Evolutionary conservation across 2,113 vertebrate genomes (phyloP).

Genomic region (Thunnus maccoyii): DNA sequence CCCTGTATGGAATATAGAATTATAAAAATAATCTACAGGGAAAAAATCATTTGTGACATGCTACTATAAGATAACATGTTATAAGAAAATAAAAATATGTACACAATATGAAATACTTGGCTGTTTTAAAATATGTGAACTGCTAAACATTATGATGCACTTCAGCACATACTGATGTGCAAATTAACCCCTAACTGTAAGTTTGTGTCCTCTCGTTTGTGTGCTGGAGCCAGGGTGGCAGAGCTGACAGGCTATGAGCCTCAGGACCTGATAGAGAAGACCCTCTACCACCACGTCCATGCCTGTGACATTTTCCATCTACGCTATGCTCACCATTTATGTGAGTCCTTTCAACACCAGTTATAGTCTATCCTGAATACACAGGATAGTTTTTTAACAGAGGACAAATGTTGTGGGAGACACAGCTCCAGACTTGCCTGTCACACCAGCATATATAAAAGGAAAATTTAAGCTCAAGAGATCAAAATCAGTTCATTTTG

Average conservation of each 20-base stretch:
- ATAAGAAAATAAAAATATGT: too few species aligned
- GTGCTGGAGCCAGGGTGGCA: slow-evolving; percentile 87
- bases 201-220: slow-evolving; percentile 8
- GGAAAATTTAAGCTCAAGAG: too few species aligned
- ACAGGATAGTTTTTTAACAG: too few species aligned
- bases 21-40: neutral
- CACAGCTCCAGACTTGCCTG: too few species aligned
- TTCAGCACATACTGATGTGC: neutral
- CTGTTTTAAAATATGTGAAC: slow-evolving; percentile 1
- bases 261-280: slow-evolving; percentile 97
- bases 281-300: slow-evolving; percentile 94
- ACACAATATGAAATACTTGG: neutral
- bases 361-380: too few species aligned
- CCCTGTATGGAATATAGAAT: neutral
- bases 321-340: slow-evolving; percentile 91
- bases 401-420: too few species aligned
- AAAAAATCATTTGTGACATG: neutral
- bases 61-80: too few species aligned
- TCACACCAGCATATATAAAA: too few species aligned
- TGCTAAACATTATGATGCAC: neutral
- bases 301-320: slow-evolving; percentile 94
- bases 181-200: slow-evolving; percentile 9
- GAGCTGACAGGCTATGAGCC: slow-evolving; percentile 96
- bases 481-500: too few species aligned
- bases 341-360: slow-evolving; percentile 83